Conservation (phyloP, 2,797 vertebrate genomes). For the Lepus oiostolus region DNA sequence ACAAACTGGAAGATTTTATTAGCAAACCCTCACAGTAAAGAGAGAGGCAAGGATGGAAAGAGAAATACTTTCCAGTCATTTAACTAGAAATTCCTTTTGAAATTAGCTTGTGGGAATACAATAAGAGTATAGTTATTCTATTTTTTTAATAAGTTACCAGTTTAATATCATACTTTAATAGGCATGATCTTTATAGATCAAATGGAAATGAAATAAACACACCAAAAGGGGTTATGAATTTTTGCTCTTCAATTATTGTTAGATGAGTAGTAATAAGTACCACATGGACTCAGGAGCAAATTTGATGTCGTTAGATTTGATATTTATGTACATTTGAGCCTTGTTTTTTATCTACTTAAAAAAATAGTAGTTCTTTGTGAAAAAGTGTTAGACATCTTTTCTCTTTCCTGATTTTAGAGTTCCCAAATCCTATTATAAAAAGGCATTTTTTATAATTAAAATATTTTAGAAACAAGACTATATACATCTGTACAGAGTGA, state of each 20-base stretch:
- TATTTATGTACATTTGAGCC: neutral
- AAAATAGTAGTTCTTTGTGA: neutral
- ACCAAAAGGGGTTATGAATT: slow-evolving; percentile 45
- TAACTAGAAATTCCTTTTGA: slow-evolving; percentile 66
- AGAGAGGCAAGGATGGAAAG: neutral
- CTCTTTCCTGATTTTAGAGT: neutral
- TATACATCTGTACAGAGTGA: neutral
- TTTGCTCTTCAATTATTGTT: slow-evolving; percentile 40
- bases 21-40: slow-evolving; percentile 38
- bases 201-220: slow-evolving; percentile 58
- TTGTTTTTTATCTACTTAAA: slow-evolving; percentile 34
- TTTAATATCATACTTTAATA: slow-evolving; percentile 43
- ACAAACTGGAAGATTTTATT: slow-evolving; percentile 46
- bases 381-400: neutral
- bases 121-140: slow-evolving; percentile 40
- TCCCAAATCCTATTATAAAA: neutral
- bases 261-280: slow-evolving; percentile 42
- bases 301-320: neutral
- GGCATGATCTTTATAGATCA: slow-evolving; percentile 15
- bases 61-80: slow-evolving; percentile 47
- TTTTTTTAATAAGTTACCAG: slow-evolving; percentile 59
- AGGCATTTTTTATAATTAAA: neutral
- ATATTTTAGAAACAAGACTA: neutral
- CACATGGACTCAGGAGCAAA: neutral
- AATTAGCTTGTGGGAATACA: slow-evolving; percentile 31